A percentile compares a stretch with the other conserved stretches of the same genome.
Conservation (phyloP, 2,113 vertebrate genomes). For the Numenius arquata region DNA sequence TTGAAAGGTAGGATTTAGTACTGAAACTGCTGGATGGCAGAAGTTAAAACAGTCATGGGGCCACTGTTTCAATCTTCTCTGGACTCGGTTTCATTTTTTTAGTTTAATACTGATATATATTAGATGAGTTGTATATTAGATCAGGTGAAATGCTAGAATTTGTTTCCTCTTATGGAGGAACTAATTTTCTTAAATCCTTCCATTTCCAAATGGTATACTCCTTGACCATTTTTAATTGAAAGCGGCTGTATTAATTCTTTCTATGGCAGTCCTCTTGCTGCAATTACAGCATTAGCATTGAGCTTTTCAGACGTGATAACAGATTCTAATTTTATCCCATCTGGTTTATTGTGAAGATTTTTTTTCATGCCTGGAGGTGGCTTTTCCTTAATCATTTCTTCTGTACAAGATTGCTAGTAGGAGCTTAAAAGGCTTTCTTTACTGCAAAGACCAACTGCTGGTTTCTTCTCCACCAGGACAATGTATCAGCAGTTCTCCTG, state of each 20-base stretch:
- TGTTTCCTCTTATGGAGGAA: not conserved
- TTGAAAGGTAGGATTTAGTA: not conserved
- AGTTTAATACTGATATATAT: not conserved
- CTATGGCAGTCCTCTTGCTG: conserved; percentile 24
- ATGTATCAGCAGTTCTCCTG: conserved; percentile 23
- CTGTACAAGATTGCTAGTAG: conserved; percentile 29
- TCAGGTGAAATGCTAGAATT: not conserved
- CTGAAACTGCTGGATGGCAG: not conserved
- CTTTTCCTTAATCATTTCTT: conserved; percentile 66
- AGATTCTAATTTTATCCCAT: conserved; percentile 66
- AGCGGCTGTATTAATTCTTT: conserved; percentile 50
- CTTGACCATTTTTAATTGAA: conserved; percentile 56
- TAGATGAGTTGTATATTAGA: not conserved
- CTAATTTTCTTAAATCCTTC: not conserved
- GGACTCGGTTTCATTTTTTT: not conserved
- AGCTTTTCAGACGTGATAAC: conserved; percentile 62
- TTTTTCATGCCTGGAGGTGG: conserved; percentile 31
- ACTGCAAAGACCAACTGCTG: conserved; percentile 52
- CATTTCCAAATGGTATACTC: conserved; percentile 7
- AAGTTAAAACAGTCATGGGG: not conserved
- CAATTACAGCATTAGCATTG: conserved; percentile 62
- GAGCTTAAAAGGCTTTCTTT: conserved; percentile 42
- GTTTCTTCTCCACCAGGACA: conserved; percentile 38
- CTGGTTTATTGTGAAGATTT: conserved; percentile 55
- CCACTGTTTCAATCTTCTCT: not conserved